phyloP scores from a whole-genome alignment of 2,888 invertebrate genomes.

The Nebria brevicollis region DNA sequence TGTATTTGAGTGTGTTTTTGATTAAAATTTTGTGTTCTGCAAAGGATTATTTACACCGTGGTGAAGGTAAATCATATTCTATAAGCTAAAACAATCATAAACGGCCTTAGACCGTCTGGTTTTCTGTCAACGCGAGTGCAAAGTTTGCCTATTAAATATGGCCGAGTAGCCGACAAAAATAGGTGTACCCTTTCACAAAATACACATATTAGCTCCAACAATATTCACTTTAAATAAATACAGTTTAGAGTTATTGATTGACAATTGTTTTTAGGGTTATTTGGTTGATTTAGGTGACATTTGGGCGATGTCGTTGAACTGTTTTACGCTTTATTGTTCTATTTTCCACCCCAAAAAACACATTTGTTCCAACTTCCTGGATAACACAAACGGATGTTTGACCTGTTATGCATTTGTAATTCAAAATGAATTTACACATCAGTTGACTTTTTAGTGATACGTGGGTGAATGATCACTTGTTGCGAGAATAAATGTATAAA shows the following conservation, averaged over 20 bases:
- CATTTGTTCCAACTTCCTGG: background rate
- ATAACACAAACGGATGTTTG: background rate
- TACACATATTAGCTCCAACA: background rate
- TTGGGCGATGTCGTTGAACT: background rate
- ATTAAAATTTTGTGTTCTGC: constrained; percentile 45
- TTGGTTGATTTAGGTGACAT: background rate
- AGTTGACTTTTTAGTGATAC: background rate
- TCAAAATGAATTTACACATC: background rate
- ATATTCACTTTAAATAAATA: background rate
- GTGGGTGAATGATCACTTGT: background rate
- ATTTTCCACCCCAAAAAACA: background rate
- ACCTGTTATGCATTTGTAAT: background rate
- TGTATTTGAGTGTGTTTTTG: constrained; percentile 45
- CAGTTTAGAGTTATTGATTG: constrained; percentile 4
- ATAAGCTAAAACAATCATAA: constrained; percentile 18
- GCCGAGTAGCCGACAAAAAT: constrained; percentile 47
- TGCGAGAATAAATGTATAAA: background rate
- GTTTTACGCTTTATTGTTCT: background rate
- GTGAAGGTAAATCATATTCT: constrained; percentile 36
- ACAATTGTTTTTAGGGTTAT: background rate
- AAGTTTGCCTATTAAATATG: constrained; percentile 46
- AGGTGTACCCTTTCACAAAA: constrained; percentile 37
- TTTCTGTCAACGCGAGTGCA: constrained; percentile 35
- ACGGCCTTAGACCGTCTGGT: background rate
- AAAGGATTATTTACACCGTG: constrained; percentile 45